Evolutionary conservation across 2,113 vertebrate genomes (phyloP).

Genomic region (human (Homo sapiens)): DNA sequence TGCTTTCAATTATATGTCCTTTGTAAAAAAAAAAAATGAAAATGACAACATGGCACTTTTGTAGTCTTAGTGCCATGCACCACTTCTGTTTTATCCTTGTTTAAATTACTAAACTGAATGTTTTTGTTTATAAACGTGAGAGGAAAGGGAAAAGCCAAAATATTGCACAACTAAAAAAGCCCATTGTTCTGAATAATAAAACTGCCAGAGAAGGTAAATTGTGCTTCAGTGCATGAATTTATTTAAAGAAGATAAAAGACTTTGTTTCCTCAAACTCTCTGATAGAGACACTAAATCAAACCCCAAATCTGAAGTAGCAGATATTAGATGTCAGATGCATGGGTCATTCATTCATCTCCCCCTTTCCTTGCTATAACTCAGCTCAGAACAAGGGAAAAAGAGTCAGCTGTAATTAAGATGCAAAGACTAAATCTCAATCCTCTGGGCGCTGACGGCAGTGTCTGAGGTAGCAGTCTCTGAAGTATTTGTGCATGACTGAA

Average conservation of each 20-base stretch:
- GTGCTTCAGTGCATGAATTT: constrained; percentile 80
- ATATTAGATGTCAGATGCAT: constrained; percentile 80
- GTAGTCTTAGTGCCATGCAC: background rate
- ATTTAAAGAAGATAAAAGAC: constrained; percentile 86
- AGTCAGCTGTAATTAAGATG: constrained; percentile 76
- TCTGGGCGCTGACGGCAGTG: background rate
- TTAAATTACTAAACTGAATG: constrained; percentile 66
- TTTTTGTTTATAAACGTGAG: constrained; percentile 76
- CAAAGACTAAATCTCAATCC: constrained; percentile 30
- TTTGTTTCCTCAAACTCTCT: constrained; percentile 78
- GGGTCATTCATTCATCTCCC: constrained; percentile 81
- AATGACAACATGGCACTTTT: background rate
- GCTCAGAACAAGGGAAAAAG: constrained; percentile 56
- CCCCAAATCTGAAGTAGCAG: constrained; percentile 80
- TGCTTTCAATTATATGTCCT: background rate
- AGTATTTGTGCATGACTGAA: background rate
- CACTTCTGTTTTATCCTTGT: constrained; percentile 57
- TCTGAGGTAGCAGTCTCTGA: constrained; percentile 21
- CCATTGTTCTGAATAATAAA: constrained; percentile 83
- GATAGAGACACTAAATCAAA: constrained; percentile 85
- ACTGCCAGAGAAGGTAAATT: constrained; percentile 83
- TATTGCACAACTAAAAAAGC: constrained; percentile 68
- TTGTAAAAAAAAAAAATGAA: background rate
- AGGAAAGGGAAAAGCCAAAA: constrained; percentile 75
- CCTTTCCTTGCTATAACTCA: constrained; percentile 46